Conservation (phyloP, 2,113 vertebrate species). For the Zosterops japonicus region DNA sequence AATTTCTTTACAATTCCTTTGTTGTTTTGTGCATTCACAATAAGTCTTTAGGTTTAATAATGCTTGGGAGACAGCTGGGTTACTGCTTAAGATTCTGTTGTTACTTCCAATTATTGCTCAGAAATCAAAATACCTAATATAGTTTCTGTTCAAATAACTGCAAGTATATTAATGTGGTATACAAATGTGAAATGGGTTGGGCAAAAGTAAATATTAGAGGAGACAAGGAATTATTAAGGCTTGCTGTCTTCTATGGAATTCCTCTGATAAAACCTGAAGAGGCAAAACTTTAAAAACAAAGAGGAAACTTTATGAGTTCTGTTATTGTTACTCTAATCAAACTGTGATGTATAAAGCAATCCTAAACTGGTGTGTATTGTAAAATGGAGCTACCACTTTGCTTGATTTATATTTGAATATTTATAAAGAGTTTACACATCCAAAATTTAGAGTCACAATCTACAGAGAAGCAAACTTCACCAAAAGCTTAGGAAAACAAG, state of each 20-base stretch:
- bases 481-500: not conserved
- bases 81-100: slow-evolving; percentile 43
- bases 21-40: slow-evolving; percentile 43
- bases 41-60: slow-evolving; percentile 59
- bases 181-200: slow-evolving; percentile 10
- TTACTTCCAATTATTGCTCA: slow-evolving; percentile 56
- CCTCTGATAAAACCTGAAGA: not conserved
- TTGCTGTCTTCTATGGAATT: not conserved
- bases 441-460: not conserved
- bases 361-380: not conserved
- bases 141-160: slow-evolving; percentile 32
- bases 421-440: slow-evolving; percentile 12
- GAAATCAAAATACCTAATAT: slow-evolving; percentile 38
- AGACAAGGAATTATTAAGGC: not conserved
- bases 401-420: slow-evolving; percentile 30
- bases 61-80: slow-evolving; percentile 46
- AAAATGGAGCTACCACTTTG: slow-evolving; percentile 21
- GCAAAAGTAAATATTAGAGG: not conserved
- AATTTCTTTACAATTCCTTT: slow-evolving; percentile 61
- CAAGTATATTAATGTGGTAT: slow-evolving; percentile 11
- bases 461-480: slow-evolving; percentile 8
- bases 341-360: not conserved
- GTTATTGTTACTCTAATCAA: slow-evolving; percentile 35
- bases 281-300: slow-evolving; percentile 27
- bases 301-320: slow-evolving; percentile 17